phyloP scores from a whole-genome alignment of 2,888 invertebrate genomes.

The Tachina fera region DNA sequence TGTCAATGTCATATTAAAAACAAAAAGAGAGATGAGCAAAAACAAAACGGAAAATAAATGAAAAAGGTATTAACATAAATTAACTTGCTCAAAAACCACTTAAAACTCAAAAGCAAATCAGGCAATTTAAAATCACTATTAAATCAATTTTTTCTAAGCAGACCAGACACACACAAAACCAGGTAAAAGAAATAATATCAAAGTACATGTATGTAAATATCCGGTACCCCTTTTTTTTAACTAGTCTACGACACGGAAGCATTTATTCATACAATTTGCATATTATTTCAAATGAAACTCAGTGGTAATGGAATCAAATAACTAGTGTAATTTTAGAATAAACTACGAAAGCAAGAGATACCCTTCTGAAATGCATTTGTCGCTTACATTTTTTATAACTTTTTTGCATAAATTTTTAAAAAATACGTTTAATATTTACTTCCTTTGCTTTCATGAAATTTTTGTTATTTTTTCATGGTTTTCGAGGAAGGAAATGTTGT shows the following conservation, averaged over 20 bases:
- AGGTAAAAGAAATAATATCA: conserved; percentile 4
- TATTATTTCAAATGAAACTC: conserved; percentile 34
- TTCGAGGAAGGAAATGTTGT: not conserved
- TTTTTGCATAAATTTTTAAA: conserved; percentile 10
- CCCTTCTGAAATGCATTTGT: conserved; percentile 26
- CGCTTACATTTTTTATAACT: not conserved
- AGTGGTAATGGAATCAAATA: conserved; percentile 8
- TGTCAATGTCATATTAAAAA: conserved; percentile 9
- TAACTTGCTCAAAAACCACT: conserved; percentile 35
- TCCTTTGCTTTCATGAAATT: conserved; percentile 20
- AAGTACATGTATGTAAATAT: conserved; percentile 38
- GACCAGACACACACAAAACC: not conserved
- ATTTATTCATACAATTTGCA: conserved; percentile 60
- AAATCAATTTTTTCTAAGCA: conserved; percentile 44
- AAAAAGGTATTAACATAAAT: conserved; percentile 47
- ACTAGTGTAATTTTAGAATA: not conserved
- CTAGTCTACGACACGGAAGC: conserved; percentile 45
- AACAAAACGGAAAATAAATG: not conserved
- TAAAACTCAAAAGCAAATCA: conserved; percentile 53
- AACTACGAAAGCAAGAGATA: not conserved
- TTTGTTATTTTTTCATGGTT: conserved; percentile 20
- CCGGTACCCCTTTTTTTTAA: conserved; percentile 36
- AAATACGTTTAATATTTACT: conserved; percentile 47
- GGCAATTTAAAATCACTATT: conserved; percentile 60
- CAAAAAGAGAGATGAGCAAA: not conserved